phyloP scores from a whole-genome alignment of 1,140 invertebrate species.

The Ruditapes philippinarum region DNA sequence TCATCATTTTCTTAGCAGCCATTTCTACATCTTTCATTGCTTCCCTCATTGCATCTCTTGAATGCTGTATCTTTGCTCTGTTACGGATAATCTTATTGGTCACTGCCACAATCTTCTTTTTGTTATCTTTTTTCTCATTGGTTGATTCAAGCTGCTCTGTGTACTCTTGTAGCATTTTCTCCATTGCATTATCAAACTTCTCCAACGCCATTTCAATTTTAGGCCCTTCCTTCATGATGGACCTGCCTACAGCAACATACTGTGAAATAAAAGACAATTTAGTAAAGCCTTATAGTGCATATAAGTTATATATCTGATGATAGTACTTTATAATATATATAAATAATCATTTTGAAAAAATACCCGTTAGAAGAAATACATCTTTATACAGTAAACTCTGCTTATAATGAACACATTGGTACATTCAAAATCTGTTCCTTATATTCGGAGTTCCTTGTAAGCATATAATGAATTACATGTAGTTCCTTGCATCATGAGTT shows the following conservation, averaged over 20 bases:
- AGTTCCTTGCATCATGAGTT: too few relatives aligned
- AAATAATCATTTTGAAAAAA: too few relatives aligned
- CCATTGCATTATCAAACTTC: conserved; percentile 68
- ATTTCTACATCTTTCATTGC: conserved; percentile 43
- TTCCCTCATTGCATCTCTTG: conserved; percentile 57
- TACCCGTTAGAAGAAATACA: too few relatives aligned
- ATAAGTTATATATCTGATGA: too few relatives aligned
- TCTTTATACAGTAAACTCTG: too few relatives aligned
- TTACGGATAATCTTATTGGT: conserved; percentile 73
- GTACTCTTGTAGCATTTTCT: conserved; percentile 72
- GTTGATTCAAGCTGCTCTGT: conserved; percentile 46
- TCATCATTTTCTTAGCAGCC: conserved; percentile 61
- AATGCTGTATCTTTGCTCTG: conserved; percentile 75
- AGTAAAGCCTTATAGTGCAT: too few relatives aligned
- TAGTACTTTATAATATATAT: too few relatives aligned
- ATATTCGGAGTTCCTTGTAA: too few relatives aligned
- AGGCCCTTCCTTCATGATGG: conserved; percentile 76
- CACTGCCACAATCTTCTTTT: conserved; percentile 62
- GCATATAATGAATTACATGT: too few relatives aligned
- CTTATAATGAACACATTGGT: too few relatives aligned
- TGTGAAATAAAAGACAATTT: conserved; percentile 37
- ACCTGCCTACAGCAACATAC: conserved; percentile 77
- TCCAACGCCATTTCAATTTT: conserved; percentile 68
- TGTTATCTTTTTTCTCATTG: conserved; percentile 46
- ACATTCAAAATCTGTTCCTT: too few relatives aligned